Percentiles rank a stretch among this genome's conserved stretches.
Conservation (phyloP, 2,113 vertebrate species). For the Corvus hawaiiensis region DNA sequence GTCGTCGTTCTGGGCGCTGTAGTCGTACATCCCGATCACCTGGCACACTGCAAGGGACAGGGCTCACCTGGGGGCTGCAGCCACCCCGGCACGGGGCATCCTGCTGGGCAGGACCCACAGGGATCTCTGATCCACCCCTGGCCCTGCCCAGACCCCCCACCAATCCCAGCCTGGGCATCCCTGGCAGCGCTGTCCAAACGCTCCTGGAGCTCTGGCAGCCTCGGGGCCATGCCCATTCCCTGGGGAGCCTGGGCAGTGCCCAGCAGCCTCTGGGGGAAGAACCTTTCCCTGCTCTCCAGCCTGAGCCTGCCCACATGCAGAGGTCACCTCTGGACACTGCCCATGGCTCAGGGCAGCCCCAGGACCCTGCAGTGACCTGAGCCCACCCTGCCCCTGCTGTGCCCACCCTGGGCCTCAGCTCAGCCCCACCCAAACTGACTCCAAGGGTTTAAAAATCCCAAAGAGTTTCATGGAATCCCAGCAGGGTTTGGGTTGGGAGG, state of each 20-base stretch:
- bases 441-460: not conserved
- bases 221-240: not conserved
- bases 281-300: not conserved
- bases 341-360: not conserved
- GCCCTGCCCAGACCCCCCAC: not conserved
- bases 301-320: not conserved
- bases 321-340: not conserved
- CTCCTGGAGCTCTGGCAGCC: not conserved
- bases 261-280: not conserved
- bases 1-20: slow-evolving; percentile 96
- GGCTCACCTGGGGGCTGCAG: not conserved
- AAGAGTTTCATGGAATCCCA: not conserved
- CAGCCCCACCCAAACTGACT: not conserved
- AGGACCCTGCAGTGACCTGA: not conserved
- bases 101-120: not conserved
- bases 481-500: not conserved
- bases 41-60: slow-evolving; percentile 82
- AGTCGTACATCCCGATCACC: slow-evolving; percentile 99
- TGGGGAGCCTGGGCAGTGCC: not conserved
- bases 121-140: too few relatives aligned
- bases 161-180: not conserved
- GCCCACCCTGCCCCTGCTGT: not conserved
- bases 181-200: not conserved
- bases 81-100: fast-evolving
- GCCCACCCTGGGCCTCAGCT: not conserved